Conservation (phyloP, 2,113 vertebrate genomes). For the Chiloscyllium plagiosum region DNA sequence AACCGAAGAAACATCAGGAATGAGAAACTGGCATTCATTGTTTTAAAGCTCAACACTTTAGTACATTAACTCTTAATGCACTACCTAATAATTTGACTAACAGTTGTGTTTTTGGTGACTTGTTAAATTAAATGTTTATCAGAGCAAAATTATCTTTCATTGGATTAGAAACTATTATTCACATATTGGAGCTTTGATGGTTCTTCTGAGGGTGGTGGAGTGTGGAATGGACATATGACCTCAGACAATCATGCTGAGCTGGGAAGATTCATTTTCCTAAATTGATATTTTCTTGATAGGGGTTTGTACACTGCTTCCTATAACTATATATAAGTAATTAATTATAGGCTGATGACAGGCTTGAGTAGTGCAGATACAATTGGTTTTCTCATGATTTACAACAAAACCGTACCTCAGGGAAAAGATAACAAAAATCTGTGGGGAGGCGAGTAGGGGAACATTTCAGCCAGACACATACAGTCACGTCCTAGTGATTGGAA, state of each 20-base stretch:
- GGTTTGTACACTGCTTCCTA: background rate
- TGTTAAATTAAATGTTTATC: background rate
- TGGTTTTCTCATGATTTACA: background rate
- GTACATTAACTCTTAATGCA: background rate
- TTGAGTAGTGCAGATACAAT: background rate
- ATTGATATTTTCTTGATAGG: constrained; percentile 14
- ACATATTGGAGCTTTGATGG: constrained; percentile 1
- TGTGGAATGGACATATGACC: background rate
- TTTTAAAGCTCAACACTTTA: background rate
- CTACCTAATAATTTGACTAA: background rate
- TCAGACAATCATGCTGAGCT: background rate
- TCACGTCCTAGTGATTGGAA: background rate
- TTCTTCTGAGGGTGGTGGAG: background rate
- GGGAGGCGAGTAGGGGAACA: background rate
- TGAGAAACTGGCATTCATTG: background rate
- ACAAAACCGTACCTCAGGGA: background rate
- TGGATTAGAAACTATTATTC: background rate
- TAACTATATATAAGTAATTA: constrained; percentile 9
- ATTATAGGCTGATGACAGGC: constrained; percentile 1
- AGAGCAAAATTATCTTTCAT: background rate
- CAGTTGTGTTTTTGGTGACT: background rate
- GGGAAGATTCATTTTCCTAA: background rate
- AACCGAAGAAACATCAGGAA: background rate
- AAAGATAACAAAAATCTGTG: background rate
- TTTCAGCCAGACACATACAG: background rate